Evolutionary conservation across 2,113 vertebrate species (phyloP).

Genomic region (Corythornis madagascariensis): DNA sequence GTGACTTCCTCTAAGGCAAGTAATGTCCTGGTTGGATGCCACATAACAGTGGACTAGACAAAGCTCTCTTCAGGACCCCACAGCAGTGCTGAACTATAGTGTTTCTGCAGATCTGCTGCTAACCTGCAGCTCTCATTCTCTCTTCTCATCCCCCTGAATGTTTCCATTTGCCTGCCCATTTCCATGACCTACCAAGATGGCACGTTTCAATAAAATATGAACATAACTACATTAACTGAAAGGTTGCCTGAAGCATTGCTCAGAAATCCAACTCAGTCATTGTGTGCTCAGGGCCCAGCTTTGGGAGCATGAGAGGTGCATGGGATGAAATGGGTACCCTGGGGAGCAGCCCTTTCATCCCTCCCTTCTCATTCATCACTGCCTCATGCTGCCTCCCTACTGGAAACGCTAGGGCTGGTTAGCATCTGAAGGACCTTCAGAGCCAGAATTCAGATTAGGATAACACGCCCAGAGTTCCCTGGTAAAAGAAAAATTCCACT

Average conservation of each 20-base stretch:
- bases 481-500: not conserved
- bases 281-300: not conserved
- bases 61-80: not conserved
- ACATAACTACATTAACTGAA: slow-evolving; percentile 7
- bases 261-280: not conserved
- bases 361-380: not conserved
- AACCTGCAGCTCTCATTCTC: not conserved
- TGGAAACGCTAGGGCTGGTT: not conserved
- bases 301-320: not conserved
- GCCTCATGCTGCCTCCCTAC: not conserved
- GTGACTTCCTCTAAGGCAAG: not conserved
- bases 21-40: not conserved
- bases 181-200: not conserved
- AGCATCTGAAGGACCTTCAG: not conserved
- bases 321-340: not conserved
- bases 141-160: not conserved
- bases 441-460: not conserved
- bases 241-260: slow-evolving; percentile 6
- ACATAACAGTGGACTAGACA: not conserved
- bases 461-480: not conserved
- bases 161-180: slow-evolving; percentile 43
- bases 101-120: not conserved
- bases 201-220: slow-evolving; percentile 52
- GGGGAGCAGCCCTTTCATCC: not conserved
- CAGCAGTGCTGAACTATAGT: not conserved